Evolutionary conservation across 1,140 invertebrate genomes (phyloP).

Genomic region (Papilio machaon): DNA sequence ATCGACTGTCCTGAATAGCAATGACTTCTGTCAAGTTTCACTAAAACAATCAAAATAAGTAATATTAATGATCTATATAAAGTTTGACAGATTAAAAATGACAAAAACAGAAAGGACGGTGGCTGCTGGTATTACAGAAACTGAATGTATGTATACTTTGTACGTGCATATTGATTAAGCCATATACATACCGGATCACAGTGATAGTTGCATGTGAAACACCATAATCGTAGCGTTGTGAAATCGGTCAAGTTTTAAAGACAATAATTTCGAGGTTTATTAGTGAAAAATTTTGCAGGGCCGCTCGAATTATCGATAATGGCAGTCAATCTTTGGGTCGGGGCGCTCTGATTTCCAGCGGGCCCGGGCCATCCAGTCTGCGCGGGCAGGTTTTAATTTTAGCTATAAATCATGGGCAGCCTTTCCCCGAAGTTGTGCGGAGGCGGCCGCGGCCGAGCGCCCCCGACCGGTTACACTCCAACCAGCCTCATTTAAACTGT

Average conservation of each 20-base stretch:
- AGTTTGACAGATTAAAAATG: too few relatives aligned
- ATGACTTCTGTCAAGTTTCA: too few relatives aligned
- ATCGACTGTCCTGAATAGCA: too few relatives aligned
- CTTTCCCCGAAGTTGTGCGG: constrained; percentile 75
- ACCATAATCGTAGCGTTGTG: constrained; percentile 28
- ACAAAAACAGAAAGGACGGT: too few relatives aligned
- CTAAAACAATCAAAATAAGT: too few relatives aligned
- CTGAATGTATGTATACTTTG: neutral
- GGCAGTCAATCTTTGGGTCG: constrained; percentile 46
- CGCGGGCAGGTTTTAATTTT: constrained; percentile 68
- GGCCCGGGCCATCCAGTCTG: constrained; percentile 29
- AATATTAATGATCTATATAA: too few relatives aligned
- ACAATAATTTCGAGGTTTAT: constrained; percentile 33
- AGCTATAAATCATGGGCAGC: constrained; percentile 74
- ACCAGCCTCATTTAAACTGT: constrained; percentile 81
- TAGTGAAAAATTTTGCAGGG: constrained; percentile 35
- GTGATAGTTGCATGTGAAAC: constrained; percentile 14
- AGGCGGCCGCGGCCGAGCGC: constrained; percentile 60
- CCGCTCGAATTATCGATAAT: constrained; percentile 51
- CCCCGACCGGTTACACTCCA: constrained; percentile 70
- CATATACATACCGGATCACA: neutral
- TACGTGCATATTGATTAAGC: constrained; percentile 8
- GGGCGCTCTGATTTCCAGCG: constrained; percentile 49
- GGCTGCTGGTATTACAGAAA: neutral
- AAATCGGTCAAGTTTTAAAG: constrained; percentile 29